Evolutionary conservation across 2,888 invertebrate genomes (phyloP), one percentile per base, ranked within the genome.

Genomic region (Ectemnius continuus): DNA sequence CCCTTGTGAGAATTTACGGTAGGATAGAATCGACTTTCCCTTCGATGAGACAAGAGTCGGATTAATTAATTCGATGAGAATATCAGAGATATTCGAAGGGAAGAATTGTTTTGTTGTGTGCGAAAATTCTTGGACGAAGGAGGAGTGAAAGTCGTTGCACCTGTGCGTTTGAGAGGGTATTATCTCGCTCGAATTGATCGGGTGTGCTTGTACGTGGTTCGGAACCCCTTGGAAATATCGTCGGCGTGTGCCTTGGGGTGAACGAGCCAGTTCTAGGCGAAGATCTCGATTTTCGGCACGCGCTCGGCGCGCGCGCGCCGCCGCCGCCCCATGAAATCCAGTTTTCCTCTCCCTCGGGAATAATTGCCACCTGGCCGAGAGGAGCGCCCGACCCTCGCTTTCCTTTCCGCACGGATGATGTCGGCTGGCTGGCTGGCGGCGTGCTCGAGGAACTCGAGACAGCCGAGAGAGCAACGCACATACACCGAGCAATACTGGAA

Each of bases 1-100:
- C 70, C 76, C 71, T 70, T 66, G 61, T 52, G 59, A 63, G 59
- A 47, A 57, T 64, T 47, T 47, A n/a, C 47, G 23, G 23, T 23
- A 23, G 23, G 23, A 23, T 23, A 23, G 23, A 23, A 23, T 23
- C 2, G 23, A 23, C 23, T 23, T 23, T 23, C 23, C 0, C 23
- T 23, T 23, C 23, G 23, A 23, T 23, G 23, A 23, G 23, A 23
- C 3, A 23, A 23, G 23, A 23, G 23, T 23, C 3, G 2, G 2
- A 23, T 23, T 23, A 23, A 23, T 23, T 23, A 23, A 20, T 20
- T 20, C 20, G 20, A 20, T 20, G 20, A 20, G 20, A 20, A 20
- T 20, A 20, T 20, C 20, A 23, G 23, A 23, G 23, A 23, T 23
- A 23, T 23, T 23, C 2, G 23, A 23, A 23, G 23, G 23, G 23